phyloP scores from a whole-genome alignment of 2,888 invertebrate genomes.

The Cataglyphis altisquamis region DNA sequence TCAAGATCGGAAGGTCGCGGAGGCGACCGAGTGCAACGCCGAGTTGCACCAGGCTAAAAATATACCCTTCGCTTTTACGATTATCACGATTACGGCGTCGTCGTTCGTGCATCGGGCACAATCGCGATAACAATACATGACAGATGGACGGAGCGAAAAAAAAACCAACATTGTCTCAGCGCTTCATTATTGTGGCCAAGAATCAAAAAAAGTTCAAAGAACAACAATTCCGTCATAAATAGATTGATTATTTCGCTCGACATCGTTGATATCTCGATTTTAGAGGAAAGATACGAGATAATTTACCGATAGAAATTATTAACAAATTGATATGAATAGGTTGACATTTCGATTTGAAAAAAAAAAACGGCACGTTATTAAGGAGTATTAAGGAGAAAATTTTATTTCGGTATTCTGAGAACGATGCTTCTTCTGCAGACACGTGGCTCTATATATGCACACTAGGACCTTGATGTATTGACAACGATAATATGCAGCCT shows the following conservation, averaged over 20 bases:
- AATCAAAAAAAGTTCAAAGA: not conserved
- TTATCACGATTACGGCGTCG: conserved; percentile 41
- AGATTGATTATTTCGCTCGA: not conserved
- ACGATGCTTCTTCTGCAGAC: conserved; percentile 15
- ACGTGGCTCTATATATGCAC: conserved; percentile 26
- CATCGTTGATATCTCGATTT: not conserved
- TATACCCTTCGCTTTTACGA: conserved; percentile 26
- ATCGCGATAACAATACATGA: conserved; percentile 8
- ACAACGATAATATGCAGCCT: conserved; percentile 46
- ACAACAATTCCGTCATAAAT: not conserved
- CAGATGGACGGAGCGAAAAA: not conserved
- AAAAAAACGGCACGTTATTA: not conserved
- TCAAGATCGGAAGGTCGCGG: conserved; percentile 51
- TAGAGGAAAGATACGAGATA: not conserved
- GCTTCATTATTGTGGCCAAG: not conserved
- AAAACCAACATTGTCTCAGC: not conserved
- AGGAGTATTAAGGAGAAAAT: not conserved
- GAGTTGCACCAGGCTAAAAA: conserved; percentile 37
- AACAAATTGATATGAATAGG: no score
- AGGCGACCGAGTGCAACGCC: conserved; percentile 37
- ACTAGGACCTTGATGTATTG: conserved; percentile 37
- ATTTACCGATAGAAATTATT: not conserved
- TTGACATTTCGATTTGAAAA: not conserved
- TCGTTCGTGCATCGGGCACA: not conserved
- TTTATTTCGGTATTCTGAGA: conserved; percentile 6